Percentiles rank a stretch among this genome's conserved stretches.
Conservation (phyloP, 2,797 vertebrate species). For the Meda fulgida region DNA sequence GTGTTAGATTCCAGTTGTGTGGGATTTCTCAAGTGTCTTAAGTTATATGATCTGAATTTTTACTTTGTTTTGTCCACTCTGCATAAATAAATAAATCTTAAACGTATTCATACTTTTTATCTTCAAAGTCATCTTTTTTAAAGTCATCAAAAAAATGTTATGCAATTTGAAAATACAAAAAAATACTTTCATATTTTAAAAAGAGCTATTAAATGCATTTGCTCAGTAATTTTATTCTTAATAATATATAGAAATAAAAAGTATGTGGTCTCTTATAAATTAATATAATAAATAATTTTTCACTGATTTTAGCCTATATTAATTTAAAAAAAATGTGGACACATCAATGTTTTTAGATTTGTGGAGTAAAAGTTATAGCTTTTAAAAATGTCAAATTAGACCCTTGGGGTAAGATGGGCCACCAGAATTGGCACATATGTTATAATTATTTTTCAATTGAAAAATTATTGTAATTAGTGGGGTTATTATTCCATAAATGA, state of each 20-base stretch:
- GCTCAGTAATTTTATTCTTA: background rate
- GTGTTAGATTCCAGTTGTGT: conserved; percentile 22
- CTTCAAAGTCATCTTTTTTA: background rate
- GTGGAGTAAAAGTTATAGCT: no score
- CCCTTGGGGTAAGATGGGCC: no score
- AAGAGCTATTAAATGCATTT: background rate
- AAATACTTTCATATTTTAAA: background rate
- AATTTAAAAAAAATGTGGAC: no score
- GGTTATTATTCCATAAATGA: no score
- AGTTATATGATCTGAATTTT: background rate
- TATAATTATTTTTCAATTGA: no score
- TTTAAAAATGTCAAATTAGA: no score
- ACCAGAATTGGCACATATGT: no score
- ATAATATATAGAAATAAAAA: background rate
- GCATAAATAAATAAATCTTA: background rate
- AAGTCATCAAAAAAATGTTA: no score
- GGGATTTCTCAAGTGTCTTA: background rate
- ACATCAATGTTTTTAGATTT: no score
- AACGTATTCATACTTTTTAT: background rate
- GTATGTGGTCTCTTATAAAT: background rate
- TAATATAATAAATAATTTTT: background rate
- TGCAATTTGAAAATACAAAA: background rate
- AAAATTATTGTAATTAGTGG: no score
- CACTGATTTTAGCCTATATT: no score
- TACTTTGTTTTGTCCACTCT: background rate